These are phyloP conservation scores for Ametastegia equiseti DNA, from an alignment of 2,888 invertebrate genomes.

Conservation along the genomic window DNA sequence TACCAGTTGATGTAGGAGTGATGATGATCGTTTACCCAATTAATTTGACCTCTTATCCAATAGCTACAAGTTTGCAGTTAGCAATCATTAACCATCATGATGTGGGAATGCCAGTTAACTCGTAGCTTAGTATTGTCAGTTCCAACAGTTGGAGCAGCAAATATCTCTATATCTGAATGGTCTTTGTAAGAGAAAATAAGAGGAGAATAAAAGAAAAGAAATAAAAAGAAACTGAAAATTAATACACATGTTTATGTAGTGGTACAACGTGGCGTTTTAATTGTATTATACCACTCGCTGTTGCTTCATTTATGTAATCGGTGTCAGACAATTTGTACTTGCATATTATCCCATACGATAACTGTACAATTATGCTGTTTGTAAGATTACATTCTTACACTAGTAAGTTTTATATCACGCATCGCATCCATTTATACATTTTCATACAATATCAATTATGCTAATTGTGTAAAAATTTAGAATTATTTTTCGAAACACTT, in stretches of 20 bases:
- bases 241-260: conserved; percentile 28
- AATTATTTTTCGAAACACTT: conserved; percentile 8
- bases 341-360: conserved; percentile 44
- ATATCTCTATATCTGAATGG: conserved; percentile 22
- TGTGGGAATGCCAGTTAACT: conserved; percentile 49
- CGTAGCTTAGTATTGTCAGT: conserved; percentile 54
- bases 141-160: conserved; percentile 33
- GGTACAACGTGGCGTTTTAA: conserved; percentile 1
- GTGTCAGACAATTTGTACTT: conserved; percentile 49
- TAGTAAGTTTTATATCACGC: conserved; percentile 58
- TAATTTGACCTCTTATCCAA: conserved; percentile 60
- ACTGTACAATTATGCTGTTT: conserved; percentile 59
- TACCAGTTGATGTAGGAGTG: conserved; percentile 55
- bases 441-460: not conserved
- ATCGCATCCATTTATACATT: conserved; percentile 24
- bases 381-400: conserved; percentile 59
- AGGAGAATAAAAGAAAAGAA: not conserved
- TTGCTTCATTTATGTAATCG: conserved; percentile 19
- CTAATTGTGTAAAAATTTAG: not conserved
- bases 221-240: not conserved
- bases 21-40: conserved; percentile 59
- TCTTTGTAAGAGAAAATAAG: too few relatives aligned
- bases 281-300: conserved; percentile 5
- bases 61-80: conserved; percentile 53
- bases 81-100: conserved; percentile 56